Conservation (phyloP, 2,888 invertebrate species). For the Hypsopygia costalis region DNA sequence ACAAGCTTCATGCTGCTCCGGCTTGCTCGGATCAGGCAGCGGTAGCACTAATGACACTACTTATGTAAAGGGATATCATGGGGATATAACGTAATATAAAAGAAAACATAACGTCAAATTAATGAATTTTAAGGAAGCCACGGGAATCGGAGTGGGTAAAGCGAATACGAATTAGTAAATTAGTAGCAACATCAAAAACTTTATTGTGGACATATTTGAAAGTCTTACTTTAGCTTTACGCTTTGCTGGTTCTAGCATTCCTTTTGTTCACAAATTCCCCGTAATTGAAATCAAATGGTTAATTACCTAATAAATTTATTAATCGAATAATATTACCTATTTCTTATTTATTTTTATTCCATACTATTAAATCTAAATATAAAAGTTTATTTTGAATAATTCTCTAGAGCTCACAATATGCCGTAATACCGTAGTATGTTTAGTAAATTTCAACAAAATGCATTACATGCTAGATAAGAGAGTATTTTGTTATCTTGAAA, state of each 20-base stretch:
- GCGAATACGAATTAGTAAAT: slow-evolving; percentile 79
- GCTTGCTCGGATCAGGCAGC: slow-evolving; percentile 91
- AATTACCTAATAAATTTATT: too few species aligned
- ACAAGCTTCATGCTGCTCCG: slow-evolving; percentile 94
- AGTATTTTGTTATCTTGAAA: too few species aligned
- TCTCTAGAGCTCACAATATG: too few species aligned
- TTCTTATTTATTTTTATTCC: too few species aligned
- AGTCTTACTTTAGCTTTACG: slow-evolving; percentile 51
- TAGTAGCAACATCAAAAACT: slow-evolving; percentile 70
- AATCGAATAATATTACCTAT: too few species aligned
- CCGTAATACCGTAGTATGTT: too few species aligned
- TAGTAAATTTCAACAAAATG: too few species aligned
- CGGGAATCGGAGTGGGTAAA: slow-evolving; percentile 63
- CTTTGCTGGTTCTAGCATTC: slow-evolving; percentile 31
- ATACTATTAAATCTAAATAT: too few species aligned
- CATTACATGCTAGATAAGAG: too few species aligned
- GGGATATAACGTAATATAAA: slow-evolving; percentile 66
- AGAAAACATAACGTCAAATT: slow-evolving; percentile 43
- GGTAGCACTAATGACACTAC: slow-evolving; percentile 89
- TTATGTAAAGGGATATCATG: slow-evolving; percentile 57
- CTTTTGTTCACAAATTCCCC: background rate
- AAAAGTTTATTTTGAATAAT: too few species aligned
- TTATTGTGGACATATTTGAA: slow-evolving; percentile 45
- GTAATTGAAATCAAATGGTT: background rate
- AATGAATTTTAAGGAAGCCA: slow-evolving; percentile 46